Evolutionary conservation across 2,888 invertebrate genomes (phyloP).

Genomic region (Andrena hattorfiana): DNA sequence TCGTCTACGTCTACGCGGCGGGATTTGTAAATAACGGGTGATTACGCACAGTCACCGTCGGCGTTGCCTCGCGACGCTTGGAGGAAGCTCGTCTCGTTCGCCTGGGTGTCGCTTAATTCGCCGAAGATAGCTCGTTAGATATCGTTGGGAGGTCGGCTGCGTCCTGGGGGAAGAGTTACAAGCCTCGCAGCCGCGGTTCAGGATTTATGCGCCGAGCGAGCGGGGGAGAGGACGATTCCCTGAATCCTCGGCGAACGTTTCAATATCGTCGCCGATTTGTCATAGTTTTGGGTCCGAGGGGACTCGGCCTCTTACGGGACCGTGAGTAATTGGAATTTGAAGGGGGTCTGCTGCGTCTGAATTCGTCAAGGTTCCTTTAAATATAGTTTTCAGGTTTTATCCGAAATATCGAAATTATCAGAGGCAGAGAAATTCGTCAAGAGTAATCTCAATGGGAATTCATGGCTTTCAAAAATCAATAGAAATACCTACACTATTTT

Average conservation of each 20-base stretch:
- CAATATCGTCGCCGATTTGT: conserved; percentile 54
- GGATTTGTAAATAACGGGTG: conserved; percentile 50
- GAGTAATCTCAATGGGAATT: no score
- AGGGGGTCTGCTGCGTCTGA: not conserved
- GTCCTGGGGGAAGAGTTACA: conserved; percentile 29
- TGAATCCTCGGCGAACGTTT: conserved; percentile 51
- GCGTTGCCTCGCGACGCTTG: conserved; percentile 18
- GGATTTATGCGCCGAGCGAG: conserved; percentile 41
- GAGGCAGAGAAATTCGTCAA: no score
- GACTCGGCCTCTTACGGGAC: no score
- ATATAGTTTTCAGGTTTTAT: no score
- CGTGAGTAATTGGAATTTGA: no score
- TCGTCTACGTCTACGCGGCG: conserved; percentile 21
- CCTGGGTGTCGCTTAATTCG: conserved; percentile 56
- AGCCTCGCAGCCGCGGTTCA: conserved; percentile 25
- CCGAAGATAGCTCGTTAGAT: conserved; percentile 59
- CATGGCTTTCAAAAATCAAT: no score
- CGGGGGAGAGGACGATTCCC: conserved; percentile 31
- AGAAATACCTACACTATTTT: no score
- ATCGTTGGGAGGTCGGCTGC: conserved; percentile 57
- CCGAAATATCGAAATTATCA: no score
- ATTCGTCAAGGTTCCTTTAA: not conserved
- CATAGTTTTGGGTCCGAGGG: not conserved
- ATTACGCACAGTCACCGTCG: conserved; percentile 32
- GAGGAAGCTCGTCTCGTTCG: conserved; percentile 12